These are phyloP conservation scores for Actinemys pallida DNA, from an alignment of 2,113 vertebrate genomes.

Conservation along the genomic window DNA sequence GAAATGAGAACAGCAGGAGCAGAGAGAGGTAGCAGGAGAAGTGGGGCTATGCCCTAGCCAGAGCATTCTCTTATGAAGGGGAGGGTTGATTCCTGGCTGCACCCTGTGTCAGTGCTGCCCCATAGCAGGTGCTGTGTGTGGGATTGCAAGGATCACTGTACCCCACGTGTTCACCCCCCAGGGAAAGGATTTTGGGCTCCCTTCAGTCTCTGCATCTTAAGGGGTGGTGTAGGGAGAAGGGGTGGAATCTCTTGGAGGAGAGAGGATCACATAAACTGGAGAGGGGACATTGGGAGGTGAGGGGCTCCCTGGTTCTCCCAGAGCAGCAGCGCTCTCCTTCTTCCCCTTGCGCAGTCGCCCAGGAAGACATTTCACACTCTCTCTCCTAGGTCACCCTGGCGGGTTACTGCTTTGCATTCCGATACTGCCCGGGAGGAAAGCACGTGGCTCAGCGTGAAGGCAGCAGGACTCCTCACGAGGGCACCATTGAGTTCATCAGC, in stretches of 20 bases:
- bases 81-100: neutral
- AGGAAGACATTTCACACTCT: neutral
- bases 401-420: constrained; percentile 89
- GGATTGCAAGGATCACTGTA: rapidly evolving
- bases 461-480: constrained; percentile 89
- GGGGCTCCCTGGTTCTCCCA: neutral
- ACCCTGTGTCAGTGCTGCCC: neutral
- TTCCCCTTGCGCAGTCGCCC: neutral
- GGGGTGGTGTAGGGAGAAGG: neutral
- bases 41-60: neutral
- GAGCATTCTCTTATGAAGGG: no score
- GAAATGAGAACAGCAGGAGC: neutral
- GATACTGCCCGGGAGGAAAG: constrained; percentile 88
- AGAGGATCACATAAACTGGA: neutral
- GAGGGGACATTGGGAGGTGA: neutral
- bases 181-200: no score
- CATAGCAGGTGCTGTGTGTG: neutral
- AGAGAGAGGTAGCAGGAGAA: neutral
- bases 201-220: neutral
- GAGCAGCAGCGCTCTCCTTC: neutral
- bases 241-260: neutral
- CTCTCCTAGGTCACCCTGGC: constrained; percentile 86
- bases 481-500: constrained; percentile 89
- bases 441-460: constrained; percentile 85
- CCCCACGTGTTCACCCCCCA: neutral